A percentile compares a stretch with the other conserved stretches of the same genome.
Evolutionary conservation across 2,888 invertebrate species (phyloP).

Genomic region (Parascotia fuliginaria): DNA sequence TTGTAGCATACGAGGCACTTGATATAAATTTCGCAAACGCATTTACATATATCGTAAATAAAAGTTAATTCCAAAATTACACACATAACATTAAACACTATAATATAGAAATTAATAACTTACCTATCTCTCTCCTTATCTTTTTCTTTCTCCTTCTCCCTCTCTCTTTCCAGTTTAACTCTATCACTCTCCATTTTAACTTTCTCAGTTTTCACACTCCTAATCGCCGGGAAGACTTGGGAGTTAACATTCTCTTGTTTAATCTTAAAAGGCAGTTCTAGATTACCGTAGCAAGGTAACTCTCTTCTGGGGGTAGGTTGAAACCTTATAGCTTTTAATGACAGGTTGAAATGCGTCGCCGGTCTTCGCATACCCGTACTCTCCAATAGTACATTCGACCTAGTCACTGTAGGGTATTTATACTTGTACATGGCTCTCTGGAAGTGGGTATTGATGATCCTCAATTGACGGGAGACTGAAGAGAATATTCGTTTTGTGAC

Average conservation of each 20-base stretch:
- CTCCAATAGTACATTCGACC: constrained; percentile 75
- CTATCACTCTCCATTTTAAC: constrained; percentile 61
- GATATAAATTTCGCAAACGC: no score
- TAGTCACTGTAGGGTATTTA: constrained; percentile 77
- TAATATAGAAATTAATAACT: constrained; percentile 26
- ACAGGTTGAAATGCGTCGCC: constrained; percentile 66
- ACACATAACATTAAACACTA: no score
- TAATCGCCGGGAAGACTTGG: constrained; percentile 63
- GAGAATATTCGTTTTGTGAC: constrained; percentile 70
- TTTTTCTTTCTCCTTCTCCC: constrained; percentile 57
- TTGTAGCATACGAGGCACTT: no score
- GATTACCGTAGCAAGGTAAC: constrained; percentile 79
- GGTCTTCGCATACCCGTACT: constrained; percentile 61
- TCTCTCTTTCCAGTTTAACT: constrained; percentile 60
- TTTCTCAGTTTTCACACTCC: constrained; percentile 56
- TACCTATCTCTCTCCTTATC: constrained; percentile 49
- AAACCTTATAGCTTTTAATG: constrained; percentile 73
- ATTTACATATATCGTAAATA: no score
- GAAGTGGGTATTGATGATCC: constrained; percentile 76
- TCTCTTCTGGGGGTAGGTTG: constrained; percentile 72
- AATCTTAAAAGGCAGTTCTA: constrained; percentile 76
- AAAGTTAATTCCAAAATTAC: no score
- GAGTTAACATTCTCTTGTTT: constrained; percentile 67
- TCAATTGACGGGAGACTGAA: constrained; percentile 74
- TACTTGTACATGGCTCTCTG: constrained; percentile 73